Conservation (phyloP, 1,140 invertebrate genomes). For the Nymphalis io region DNA sequence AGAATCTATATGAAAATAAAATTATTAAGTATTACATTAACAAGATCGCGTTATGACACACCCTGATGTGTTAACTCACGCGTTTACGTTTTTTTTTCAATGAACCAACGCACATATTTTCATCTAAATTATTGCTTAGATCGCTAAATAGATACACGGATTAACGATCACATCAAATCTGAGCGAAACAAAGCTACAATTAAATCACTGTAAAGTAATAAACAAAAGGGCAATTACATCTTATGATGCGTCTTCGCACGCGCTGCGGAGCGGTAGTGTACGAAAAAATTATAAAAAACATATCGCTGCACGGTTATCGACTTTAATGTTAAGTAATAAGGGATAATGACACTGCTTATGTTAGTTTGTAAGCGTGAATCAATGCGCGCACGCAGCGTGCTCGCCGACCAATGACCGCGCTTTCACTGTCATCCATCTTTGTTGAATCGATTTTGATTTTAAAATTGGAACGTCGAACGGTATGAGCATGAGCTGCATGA, state of each 20-base stretch:
- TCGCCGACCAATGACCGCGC: conserved; percentile 75
- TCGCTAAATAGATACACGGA: neutral
- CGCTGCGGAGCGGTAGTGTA: conserved; percentile 65
- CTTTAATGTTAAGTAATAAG: conserved; percentile 37
- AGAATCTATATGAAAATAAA: no score
- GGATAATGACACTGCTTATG: neutral
- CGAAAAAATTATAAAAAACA: conserved; percentile 49
- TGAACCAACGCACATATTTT: conserved; percentile 16
- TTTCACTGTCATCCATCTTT: conserved; percentile 76
- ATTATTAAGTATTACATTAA: neutral
- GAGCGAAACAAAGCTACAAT: conserved; percentile 40
- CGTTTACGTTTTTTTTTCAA: neutral
- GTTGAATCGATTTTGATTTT: conserved; percentile 65
- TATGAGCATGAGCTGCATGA: conserved; percentile 44
- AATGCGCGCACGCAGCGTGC: conserved; percentile 59
- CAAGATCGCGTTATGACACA: neutral
- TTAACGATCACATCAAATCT: conserved; percentile 19
- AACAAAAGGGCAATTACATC: conserved; percentile 75
- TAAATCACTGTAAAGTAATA: conserved; percentile 48
- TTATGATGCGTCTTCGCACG: conserved; percentile 59
- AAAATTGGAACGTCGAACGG: conserved; percentile 60
- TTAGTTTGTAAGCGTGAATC: conserved; percentile 57
- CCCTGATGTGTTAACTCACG: conserved; percentile 10
- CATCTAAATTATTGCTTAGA: conserved; percentile 12
- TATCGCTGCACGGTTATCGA: conserved; percentile 28